Evolutionary conservation across 2,888 invertebrate genomes (phyloP).

Genomic region (Caenorhabditis panamensis): DNA sequence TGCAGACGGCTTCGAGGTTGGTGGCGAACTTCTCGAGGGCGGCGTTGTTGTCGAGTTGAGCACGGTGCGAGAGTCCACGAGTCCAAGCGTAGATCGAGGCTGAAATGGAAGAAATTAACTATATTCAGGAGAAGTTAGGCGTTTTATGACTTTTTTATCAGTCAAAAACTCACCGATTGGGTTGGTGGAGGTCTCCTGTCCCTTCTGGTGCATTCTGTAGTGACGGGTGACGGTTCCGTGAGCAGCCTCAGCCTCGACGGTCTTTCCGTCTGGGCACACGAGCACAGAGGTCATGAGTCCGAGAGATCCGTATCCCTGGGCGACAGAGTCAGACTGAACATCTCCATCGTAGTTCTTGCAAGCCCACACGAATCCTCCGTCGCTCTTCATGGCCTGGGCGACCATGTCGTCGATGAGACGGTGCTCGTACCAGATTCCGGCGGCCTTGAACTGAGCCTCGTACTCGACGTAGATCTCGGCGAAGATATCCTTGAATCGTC

Average conservation of each 20-base stretch:
- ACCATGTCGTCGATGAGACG: constrained; percentile 99
- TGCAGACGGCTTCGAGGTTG: constrained; percentile 88
- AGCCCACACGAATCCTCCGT: constrained; percentile 99
- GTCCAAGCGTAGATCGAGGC: constrained; percentile 99
- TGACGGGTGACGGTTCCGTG: constrained; percentile 97
- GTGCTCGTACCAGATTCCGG: constrained; percentile 97
- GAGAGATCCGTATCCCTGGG: constrained; percentile 90
- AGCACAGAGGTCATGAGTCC: constrained; percentile 99
- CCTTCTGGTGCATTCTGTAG: constrained; percentile 85
- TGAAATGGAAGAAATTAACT: constrained; percentile 72
- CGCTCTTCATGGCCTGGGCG: constrained; percentile 89
- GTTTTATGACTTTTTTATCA: background rate
- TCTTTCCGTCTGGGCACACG: constrained; percentile 96
- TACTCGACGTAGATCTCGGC: constrained; percentile 91
- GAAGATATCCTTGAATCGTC: constrained; percentile 93
- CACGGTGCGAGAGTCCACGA: constrained; percentile 92
- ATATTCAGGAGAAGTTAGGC: too few species aligned
- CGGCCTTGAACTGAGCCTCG: constrained; percentile 89
- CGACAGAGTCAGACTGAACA: constrained; percentile 97
- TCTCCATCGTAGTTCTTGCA: constrained; percentile 99
- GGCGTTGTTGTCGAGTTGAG: constrained; percentile 91
- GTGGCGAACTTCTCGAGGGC: constrained; percentile 87
- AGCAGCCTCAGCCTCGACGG: constrained; percentile 97
- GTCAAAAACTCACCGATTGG: constrained; percentile 87
- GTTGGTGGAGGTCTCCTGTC: constrained; percentile 98